These are phyloP conservation scores for Nephrotoma appendiculata DNA, from an alignment of 2,888 invertebrate species.

Conservation along the genomic window DNA sequence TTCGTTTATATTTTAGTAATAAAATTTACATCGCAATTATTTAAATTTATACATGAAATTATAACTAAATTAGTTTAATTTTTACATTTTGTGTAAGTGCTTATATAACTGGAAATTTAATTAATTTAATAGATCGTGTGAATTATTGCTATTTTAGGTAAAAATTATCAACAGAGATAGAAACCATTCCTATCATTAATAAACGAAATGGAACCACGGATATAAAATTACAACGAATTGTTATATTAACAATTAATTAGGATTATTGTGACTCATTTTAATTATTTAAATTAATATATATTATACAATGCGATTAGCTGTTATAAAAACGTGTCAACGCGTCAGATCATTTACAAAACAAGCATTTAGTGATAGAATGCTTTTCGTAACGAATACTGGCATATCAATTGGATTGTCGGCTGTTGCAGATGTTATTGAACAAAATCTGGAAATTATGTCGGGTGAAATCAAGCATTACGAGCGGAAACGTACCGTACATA, in stretches of 20 bases:
- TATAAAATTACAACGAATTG: neutral
- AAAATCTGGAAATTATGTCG: constrained; percentile 54
- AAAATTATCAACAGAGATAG: neutral
- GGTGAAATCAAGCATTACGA: constrained; percentile 42
- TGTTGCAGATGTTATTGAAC: constrained; percentile 65
- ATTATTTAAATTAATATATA: neutral
- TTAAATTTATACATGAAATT: neutral
- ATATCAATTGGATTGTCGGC: constrained; percentile 64
- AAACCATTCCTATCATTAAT: neutral
- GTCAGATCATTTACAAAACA: constrained; percentile 20
- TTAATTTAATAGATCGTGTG: neutral
- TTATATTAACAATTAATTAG: neutral
- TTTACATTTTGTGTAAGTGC: neutral
- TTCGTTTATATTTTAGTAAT: neutral
- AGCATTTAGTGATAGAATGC: constrained; percentile 48
- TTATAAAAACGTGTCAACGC: neutral
- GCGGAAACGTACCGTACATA: constrained; percentile 48
- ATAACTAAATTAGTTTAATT: neutral
- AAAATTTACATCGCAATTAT: neutral
- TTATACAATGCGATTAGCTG: neutral
- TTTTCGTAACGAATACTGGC: constrained; percentile 64
- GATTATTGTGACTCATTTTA: neutral
- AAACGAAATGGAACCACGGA: neutral
- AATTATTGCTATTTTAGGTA: neutral
- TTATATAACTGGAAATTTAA: neutral